These are phyloP conservation scores for Rhopalosiphum padi DNA, from an alignment of 1,140 invertebrate species.

Conservation along the genomic window DNA sequence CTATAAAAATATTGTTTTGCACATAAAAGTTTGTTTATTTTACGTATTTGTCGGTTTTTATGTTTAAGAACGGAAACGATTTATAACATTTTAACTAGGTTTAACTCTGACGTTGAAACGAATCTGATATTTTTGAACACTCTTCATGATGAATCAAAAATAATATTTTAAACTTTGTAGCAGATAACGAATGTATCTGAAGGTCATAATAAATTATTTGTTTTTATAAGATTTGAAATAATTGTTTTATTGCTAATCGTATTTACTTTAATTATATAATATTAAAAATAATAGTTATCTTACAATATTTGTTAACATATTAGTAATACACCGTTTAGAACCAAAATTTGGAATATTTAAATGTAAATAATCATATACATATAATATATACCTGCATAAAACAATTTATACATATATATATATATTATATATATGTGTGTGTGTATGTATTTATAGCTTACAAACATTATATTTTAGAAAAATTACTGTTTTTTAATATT, in stretches of 20 bases:
- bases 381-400: neutral
- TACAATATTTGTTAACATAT: too few relatives aligned
- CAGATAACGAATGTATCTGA: neutral
- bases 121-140: neutral
- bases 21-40: constrained; percentile 18
- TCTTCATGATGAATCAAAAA: neutral
- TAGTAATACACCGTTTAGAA: neutral
- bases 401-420: too few relatives aligned
- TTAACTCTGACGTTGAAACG: neutral
- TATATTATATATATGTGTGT: too few relatives aligned
- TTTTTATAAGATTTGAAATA: neutral
- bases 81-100: neutral
- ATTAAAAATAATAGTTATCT: too few relatives aligned
- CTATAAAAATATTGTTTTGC: neutral
- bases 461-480: too few relatives aligned
- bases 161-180: neutral
- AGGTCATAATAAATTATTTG: too few relatives aligned
- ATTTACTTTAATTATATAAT: too few relatives aligned
- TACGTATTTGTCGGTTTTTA: neutral
- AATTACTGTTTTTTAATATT: too few relatives aligned
- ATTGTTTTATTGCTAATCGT: neutral
- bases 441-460: too few relatives aligned
- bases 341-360: neutral
- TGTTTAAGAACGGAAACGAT: neutral
- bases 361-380: too few relatives aligned